These are phyloP conservation scores for Rhopalosiphum padi DNA, from an alignment of 1,140 invertebrate genomes.

Conservation along the genomic window DNA sequence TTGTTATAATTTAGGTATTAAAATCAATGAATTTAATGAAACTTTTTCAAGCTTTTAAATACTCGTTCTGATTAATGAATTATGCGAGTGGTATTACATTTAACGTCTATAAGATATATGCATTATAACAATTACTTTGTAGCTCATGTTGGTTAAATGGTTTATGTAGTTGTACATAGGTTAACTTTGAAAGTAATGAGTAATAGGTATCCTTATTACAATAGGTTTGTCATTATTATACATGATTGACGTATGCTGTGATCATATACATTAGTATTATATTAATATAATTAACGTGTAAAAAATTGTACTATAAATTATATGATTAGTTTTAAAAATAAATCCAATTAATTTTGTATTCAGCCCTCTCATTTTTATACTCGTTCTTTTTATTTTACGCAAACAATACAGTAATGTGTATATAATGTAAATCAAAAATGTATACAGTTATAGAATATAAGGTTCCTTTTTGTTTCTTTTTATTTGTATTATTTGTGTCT, in stretches of 20 bases:
- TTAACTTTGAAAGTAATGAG: background rate
- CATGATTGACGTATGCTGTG: conserved; percentile 55
- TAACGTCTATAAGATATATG: background rate
- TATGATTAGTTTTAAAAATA: conserved; percentile 8
- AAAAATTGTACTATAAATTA: conserved; percentile 36
- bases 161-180: conserved; percentile 40
- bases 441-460: conserved; percentile 47
- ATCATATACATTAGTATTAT: conserved; percentile 57
- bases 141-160: conserved; percentile 13
- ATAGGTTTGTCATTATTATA: conserved; percentile 43
- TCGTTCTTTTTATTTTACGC: conserved; percentile 30
- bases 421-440: conserved; percentile 49
- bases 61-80: too few relatives aligned
- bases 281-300: conserved; percentile 31
- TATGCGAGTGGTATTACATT: background rate
- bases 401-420: conserved; percentile 11
- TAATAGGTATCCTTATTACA: conserved; percentile 50
- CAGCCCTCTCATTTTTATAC: conserved; percentile 37
- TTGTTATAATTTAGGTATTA: background rate
- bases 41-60: background rate
- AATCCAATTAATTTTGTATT: conserved; percentile 52
- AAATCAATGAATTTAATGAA: background rate
- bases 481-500: conserved; percentile 48
- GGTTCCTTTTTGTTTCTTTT: conserved; percentile 52
- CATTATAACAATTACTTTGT: background rate